Evolutionary conservation across 2,888 invertebrate genomes (phyloP).

Genomic region (Aethes cnicana): DNA sequence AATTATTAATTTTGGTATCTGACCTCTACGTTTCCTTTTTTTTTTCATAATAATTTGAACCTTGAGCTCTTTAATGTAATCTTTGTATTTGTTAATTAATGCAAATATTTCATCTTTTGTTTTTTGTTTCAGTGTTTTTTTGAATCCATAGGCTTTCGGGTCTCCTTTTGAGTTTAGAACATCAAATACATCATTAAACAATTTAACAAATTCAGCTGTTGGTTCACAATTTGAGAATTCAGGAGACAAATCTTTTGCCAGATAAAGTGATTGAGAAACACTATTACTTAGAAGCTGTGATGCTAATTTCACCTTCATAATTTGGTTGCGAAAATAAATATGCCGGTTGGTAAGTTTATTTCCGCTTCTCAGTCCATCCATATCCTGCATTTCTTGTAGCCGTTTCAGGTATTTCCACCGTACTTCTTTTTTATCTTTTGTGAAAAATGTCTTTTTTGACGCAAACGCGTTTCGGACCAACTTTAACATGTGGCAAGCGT

Average conservation of each 20-base stretch:
- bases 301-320: slow-evolving; percentile 38
- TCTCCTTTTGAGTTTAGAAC: slow-evolving; percentile 34
- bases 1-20: slow-evolving; percentile 3
- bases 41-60: slow-evolving; percentile 1
- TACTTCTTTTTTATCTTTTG: slow-evolving; percentile 6
- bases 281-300: slow-evolving; percentile 35
- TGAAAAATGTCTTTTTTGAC: no score
- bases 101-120: slow-evolving; percentile 8
- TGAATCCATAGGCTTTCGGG: slow-evolving; percentile 30
- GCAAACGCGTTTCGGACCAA: slow-evolving; percentile 34
- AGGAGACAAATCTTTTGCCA: slow-evolving; percentile 24
- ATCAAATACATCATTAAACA: slow-evolving; percentile 34
- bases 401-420: slow-evolving; percentile 29
- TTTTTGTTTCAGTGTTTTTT: neutral
- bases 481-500: slow-evolving; percentile 36
- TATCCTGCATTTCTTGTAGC: slow-evolving; percentile 31
- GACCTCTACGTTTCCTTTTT: no score
- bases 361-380: slow-evolving; percentile 30
- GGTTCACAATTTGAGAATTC: slow-evolving; percentile 26
- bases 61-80: slow-evolving; percentile 11
- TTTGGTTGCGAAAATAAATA: slow-evolving; percentile 33
- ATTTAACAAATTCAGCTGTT: slow-evolving; percentile 31
- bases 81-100: slow-evolving; percentile 7
- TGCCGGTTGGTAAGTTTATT: slow-evolving; percentile 34
- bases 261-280: slow-evolving; percentile 34